Percentiles rank a stretch among this genome's conserved stretches.
These are phyloP conservation scores for Coleophora flavipennella DNA, from an alignment of 2,888 invertebrate species.

Conservation along the genomic window DNA sequence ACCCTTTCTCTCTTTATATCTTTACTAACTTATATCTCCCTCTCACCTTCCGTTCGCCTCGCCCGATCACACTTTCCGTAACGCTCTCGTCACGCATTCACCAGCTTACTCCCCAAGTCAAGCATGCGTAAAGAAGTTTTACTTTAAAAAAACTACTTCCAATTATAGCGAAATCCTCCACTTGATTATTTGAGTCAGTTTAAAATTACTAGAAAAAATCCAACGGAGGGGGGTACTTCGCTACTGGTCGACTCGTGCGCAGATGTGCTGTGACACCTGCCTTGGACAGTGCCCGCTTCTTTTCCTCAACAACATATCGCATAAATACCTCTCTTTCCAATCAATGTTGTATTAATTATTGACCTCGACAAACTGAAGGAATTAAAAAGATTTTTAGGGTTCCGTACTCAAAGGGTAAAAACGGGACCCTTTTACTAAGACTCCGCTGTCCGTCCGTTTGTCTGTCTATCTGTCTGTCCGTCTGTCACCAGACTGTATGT, in stretches of 20 bases:
- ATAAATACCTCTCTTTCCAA: constrained; percentile 27
- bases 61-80: no score
- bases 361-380: neutral
- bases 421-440: no score
- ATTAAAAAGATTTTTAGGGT: neutral
- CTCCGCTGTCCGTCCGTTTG: no score
- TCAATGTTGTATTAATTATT: constrained; percentile 1
- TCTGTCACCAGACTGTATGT: no score
- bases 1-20: no score
- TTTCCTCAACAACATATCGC: constrained; percentile 29
- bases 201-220: neutral
- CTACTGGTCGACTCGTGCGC: constrained; percentile 38
- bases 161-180: neutral
- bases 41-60: no score
- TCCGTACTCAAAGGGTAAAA: no score
- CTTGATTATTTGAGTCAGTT: neutral
- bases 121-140: no score
- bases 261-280: constrained; percentile 60
- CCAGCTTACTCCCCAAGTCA: no score
- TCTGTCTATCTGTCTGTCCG: no score
- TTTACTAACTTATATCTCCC: no score
- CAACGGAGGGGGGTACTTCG: constrained; percentile 23
- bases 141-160: neutral
- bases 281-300: constrained; percentile 38
- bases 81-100: no score